These are phyloP conservation scores for Mesembrinibis cayennensis DNA, from an alignment of 2,113 vertebrate species.

Conservation along the genomic window DNA sequence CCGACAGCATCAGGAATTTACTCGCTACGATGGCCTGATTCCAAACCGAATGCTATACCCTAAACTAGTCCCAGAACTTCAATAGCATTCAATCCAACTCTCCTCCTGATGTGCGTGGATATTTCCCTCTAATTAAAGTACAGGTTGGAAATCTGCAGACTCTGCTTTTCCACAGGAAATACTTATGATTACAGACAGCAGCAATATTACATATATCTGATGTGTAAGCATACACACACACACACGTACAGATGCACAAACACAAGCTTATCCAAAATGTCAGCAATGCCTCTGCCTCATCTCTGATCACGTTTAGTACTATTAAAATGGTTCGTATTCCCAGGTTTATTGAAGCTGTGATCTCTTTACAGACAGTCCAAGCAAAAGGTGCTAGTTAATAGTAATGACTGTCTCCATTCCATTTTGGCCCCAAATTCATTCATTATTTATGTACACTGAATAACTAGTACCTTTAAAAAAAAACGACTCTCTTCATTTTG, in stretches of 20 bases:
- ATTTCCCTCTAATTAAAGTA: background rate
- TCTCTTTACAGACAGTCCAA: background rate
- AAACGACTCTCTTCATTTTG: background rate
- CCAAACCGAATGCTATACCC: background rate
- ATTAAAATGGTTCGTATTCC: background rate
- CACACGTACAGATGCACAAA: background rate
- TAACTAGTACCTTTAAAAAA: conserved; percentile 15
- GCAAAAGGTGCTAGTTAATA: background rate
- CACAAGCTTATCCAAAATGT: background rate
- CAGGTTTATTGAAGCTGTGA: background rate
- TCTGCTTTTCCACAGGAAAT: background rate
- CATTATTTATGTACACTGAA: background rate
- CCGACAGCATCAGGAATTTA: background rate
- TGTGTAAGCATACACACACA: background rate
- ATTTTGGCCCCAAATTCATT: background rate
- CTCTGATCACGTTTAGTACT: background rate
- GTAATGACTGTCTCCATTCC: background rate
- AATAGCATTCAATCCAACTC: background rate
- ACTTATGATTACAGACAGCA: background rate
- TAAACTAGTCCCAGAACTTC: background rate
- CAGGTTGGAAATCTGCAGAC: background rate
- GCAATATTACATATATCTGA: background rate
- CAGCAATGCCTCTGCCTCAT: background rate
- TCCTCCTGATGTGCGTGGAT: background rate
- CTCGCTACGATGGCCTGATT: accelerated